Conservation (phyloP, 2,888 invertebrate genomes). For the Scaptodrosophila latifasciaeformis region DNA sequence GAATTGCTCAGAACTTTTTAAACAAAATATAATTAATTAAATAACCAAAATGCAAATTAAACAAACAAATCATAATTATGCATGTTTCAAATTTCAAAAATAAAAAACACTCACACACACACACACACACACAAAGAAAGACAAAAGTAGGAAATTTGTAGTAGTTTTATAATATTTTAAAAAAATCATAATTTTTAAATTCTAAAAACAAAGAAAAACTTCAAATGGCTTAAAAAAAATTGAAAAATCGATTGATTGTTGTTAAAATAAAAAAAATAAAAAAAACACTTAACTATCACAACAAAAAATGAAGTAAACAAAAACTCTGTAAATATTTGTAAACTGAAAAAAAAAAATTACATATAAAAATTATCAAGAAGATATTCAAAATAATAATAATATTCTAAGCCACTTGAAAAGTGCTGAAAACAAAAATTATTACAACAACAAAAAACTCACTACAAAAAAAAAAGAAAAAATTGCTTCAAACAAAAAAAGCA, state of each 20-base stretch:
- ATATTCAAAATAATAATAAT: no score
- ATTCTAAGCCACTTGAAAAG: no score
- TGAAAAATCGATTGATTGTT: background rate
- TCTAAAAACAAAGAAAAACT: slow-evolving; percentile 23
- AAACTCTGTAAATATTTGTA: background rate
- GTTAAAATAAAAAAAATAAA: no score
- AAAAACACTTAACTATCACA: no score
- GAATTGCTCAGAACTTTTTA: no score
- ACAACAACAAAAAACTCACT: background rate
- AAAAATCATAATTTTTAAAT: slow-evolving; percentile 16
- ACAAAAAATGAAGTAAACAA: no score
- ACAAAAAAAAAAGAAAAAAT: background rate
- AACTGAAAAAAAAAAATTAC: background rate
- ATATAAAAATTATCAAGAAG: background rate
- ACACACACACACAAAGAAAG: no score
- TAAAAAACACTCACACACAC: slow-evolving; percentile 17
- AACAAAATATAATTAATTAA: slow-evolving; percentile 4
- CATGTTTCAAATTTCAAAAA: slow-evolving; percentile 46
- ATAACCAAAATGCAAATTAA: slow-evolving; percentile 10
- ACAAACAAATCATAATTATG: slow-evolving; percentile 34
- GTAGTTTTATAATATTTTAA: slow-evolving; percentile 46
- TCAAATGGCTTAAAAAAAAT: background rate
- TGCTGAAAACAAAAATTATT: no score
- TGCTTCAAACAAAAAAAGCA: background rate
- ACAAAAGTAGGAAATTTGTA: slow-evolving; percentile 55